Evolutionary conservation across 2,113 vertebrate genomes (phyloP), one percentile per base, ranked within the genome.

Genomic region (Catharus fuscescens): DNA sequence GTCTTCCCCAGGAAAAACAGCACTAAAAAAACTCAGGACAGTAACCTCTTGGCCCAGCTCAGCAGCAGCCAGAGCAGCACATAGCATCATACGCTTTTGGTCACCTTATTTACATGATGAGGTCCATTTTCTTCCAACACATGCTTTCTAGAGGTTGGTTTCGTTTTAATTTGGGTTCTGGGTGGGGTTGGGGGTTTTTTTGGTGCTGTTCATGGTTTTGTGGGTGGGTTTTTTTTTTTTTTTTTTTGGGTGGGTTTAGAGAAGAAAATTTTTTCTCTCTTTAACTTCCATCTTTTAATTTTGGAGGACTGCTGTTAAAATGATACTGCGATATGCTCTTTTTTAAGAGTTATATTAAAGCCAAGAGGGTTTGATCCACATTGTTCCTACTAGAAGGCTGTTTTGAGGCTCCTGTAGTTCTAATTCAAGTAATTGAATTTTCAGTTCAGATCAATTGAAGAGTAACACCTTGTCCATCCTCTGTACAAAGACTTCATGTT

Each of bases 81-180:
- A 0, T 0, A 62, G 8, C 2, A 71, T 11, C 5, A 9, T 3
- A 52, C 28, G 48, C 7, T 29, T 47, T 13, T 32, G 23, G 26
- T 7, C 12, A 60, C 8, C 20, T 44, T 24, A 60, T 47, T 88
- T 82, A 14, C 57, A 47, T 17, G 2, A 25, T 2, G 60, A 15
- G 9, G 9, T 17, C 23, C 18, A 29, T 31, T 31, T 81, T 62
- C 24, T 80, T 45, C 25, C 5, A 54, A 28, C 26, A 10, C 1
- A 5, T 45, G 8, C 31, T 61, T 67, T 50, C 21, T 32, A 40
- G 28, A 16, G 14, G 11, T 47, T 53, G 29, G 21, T 47, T 67
- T 31, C 54, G 8, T 2, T 80, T 73, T 44, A 14, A 8, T 16
- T 65, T 32, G 28, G 12, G 12, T 3, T 56, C 71, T 28, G 1